A percentile compares a stretch with the other conserved stretches of the same genome.
These are phyloP conservation scores for Ctenoplectra terminalis DNA, from an alignment of 1,140 invertebrate genomes.

Conservation along the genomic window DNA sequence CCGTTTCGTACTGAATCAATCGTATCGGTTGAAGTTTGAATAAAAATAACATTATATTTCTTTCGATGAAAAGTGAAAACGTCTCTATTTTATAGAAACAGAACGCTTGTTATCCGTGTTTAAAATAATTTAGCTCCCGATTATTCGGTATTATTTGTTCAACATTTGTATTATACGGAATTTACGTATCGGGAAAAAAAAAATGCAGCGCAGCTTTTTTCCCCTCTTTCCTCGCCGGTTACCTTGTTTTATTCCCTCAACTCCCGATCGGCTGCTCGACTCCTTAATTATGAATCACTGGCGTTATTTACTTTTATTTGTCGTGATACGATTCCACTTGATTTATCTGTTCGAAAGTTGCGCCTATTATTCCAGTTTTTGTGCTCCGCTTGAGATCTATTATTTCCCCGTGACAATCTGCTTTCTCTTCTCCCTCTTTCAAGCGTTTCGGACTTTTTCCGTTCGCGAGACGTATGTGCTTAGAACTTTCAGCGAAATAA, in stretches of 20 bases:
- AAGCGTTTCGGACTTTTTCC: constrained; percentile 32
- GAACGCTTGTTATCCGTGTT: no score
- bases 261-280: constrained; percentile 23
- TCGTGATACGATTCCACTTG: constrained; percentile 61
- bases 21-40: no score
- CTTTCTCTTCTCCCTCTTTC: constrained; percentile 57
- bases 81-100: no score
- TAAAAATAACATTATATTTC: no score
- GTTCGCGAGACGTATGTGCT: constrained; percentile 24
- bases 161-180: no score
- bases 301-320: constrained; percentile 69
- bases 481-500: constrained; percentile 34
- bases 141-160: no score
- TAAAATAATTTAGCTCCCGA: no score
- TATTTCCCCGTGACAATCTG: constrained; percentile 64
- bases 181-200: no score
- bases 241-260: constrained; percentile 11
- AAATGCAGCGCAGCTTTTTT: no score
- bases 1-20: no score
- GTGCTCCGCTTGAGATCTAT: constrained; percentile 57
- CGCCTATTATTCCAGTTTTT: constrained; percentile 69
- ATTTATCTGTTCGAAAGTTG: constrained; percentile 66
- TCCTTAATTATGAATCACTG: constrained; percentile 70
- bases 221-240: not conserved
- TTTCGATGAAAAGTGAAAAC: no score